Evolutionary conservation across 2,797 vertebrate species (phyloP).

Genomic region (Scyliorhinus canicula): DNA sequence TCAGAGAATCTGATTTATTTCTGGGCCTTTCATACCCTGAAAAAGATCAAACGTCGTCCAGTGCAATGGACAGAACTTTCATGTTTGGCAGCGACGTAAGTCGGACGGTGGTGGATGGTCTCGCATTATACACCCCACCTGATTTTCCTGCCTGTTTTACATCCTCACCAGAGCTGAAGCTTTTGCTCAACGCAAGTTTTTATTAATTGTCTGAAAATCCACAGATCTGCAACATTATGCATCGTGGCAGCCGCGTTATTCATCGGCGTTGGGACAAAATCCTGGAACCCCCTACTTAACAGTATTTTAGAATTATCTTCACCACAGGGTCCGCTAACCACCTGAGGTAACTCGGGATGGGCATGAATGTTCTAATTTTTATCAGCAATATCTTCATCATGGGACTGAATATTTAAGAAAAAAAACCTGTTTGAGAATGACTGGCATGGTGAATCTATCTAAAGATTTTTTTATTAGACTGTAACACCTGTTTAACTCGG

Average conservation of each 20-base stretch:
- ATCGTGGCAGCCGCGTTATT: neutral
- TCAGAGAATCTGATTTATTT: neutral
- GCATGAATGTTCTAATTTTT: neutral
- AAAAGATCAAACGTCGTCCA: neutral
- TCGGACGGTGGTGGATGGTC: neutral
- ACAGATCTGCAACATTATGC: neutral
- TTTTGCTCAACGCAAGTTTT: neutral
- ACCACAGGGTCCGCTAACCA: neutral
- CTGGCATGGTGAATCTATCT: neutral
- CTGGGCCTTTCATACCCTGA: neutral
- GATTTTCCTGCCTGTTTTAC: neutral
- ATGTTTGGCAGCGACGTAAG: neutral
- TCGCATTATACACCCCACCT: neutral
- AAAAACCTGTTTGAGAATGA: neutral
- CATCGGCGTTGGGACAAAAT: too few species aligned
- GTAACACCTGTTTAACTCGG: neutral
- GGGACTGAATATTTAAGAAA: neutral
- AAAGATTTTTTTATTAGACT: neutral
- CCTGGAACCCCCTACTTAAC: neutral
- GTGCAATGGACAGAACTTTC: neutral
- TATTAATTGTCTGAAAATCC: neutral
- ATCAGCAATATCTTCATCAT: neutral
- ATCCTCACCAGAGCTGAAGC: neutral
- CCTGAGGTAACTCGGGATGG: neutral
- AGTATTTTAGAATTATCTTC: neutral